Conservation (phyloP, 2,888 invertebrate species). For the Lasioglossum leucozonium region DNA sequence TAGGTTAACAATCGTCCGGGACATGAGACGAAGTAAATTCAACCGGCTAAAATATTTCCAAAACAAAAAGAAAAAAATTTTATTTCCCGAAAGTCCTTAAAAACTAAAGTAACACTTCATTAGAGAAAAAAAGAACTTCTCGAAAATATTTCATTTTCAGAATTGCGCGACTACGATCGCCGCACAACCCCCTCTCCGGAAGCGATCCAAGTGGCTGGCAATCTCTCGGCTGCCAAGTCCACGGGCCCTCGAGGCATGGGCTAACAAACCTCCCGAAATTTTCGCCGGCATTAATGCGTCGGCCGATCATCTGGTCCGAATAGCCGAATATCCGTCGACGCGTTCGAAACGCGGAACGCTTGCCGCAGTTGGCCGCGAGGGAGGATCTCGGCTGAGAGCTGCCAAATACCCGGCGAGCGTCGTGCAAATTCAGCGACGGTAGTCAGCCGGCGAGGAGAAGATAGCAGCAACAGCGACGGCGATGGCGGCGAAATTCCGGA, state of each 20-base stretch:
- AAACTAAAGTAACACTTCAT: no score
- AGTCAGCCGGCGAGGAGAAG: neutral
- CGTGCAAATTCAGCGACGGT: constrained; percentile 27
- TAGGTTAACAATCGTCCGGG: no score
- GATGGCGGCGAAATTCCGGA: constrained; percentile 29
- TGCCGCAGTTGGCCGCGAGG: neutral
- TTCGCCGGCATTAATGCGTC: neutral
- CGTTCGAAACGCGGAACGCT: neutral
- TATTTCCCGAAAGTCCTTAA: no score
- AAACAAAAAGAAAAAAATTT: no score
- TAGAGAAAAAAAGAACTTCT: no score
- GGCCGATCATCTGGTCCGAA: neutral
- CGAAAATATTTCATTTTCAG: no score
- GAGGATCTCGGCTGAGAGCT: neutral
- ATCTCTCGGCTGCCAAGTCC: neutral
- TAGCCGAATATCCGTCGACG: neutral
- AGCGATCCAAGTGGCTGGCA: neutral
- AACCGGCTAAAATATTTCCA: no score
- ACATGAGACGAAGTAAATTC: no score
- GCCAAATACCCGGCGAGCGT: constrained; percentile 25
- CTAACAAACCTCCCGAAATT: neutral
- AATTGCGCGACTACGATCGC: no score
- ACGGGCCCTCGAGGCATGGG: neutral
- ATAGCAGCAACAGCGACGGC: constrained; percentile 17
- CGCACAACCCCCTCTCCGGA: neutral